phyloP scores from a whole-genome alignment of 2,113 vertebrate genomes.

The Acanthochromis polyacanthus region DNA sequence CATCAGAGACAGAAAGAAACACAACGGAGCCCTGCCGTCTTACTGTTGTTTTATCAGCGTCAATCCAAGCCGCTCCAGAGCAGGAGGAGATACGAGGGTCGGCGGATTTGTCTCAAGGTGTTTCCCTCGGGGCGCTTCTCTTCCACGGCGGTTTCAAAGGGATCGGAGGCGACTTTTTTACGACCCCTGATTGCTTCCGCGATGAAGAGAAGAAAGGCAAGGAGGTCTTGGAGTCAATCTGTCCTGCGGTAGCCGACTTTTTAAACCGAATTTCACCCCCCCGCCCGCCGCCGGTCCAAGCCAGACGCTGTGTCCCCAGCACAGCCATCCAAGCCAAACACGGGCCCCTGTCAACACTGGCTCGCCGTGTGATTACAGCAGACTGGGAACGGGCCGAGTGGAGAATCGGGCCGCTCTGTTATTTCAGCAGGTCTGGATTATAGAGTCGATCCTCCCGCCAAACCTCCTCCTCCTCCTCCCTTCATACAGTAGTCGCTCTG shows the following conservation, averaged over 20 bases:
- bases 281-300: neutral
- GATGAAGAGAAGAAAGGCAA: conserved; percentile 27
- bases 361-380: conserved; percentile 66
- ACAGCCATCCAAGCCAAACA: conserved; percentile 74
- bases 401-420: conserved; percentile 68
- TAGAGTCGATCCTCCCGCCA: conserved; percentile 56
- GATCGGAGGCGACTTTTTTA: neutral
- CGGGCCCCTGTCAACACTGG: conserved; percentile 71
- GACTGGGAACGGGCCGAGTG: conserved; percentile 67
- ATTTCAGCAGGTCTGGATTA: conserved; percentile 81
- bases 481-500: conserved; percentile 67
- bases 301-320: conserved; percentile 69
- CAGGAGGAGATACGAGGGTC: conserved; percentile 46
- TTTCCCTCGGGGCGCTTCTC: conserved; percentile 15
- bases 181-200: conserved; percentile 25
- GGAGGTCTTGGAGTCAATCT: conserved; percentile 57
- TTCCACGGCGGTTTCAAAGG: conserved; percentile 13
- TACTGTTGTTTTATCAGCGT: conserved; percentile 50
- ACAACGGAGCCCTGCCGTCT: neutral
- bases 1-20: conserved; percentile 47
- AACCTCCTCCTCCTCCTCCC: conserved; percentile 37
- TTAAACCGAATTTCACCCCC: neutral
- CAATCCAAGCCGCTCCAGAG: conserved; percentile 42
- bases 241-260: conserved; percentile 25
- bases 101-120: conserved; percentile 30